Conservation (phyloP, 2,797 vertebrate genomes). For the Myotis vivesi region DNA sequence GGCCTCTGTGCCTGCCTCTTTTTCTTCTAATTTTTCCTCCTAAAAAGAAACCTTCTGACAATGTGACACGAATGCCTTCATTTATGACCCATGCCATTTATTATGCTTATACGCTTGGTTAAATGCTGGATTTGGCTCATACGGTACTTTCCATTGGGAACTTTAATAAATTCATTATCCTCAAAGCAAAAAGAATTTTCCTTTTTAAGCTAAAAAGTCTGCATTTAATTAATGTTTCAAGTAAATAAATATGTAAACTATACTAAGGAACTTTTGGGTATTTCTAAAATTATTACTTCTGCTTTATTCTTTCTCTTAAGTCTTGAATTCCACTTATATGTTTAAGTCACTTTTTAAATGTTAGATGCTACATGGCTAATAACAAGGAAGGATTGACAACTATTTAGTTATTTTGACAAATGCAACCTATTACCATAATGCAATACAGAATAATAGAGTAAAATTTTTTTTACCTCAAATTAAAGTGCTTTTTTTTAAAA, state of each 20-base stretch:
- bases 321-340: not conserved
- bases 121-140: slow-evolving; percentile 53
- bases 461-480: slow-evolving; percentile 44
- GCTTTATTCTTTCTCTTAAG: not conserved
- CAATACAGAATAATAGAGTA: not conserved
- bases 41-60: slow-evolving; percentile 31
- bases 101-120: slow-evolving; percentile 50
- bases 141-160: slow-evolving; percentile 20
- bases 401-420: not conserved
- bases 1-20: slow-evolving; percentile 1
- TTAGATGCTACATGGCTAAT: not conserved
- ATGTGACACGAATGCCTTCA: slow-evolving; percentile 46
- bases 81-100: slow-evolving; percentile 49
- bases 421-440: not conserved
- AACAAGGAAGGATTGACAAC: not conserved
- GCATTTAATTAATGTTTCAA: slow-evolving; percentile 62
- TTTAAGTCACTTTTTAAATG: slow-evolving; percentile 25
- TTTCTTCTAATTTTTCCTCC: slow-evolving; percentile 47
- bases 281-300: slow-evolving; percentile 21
- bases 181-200: slow-evolving; percentile 28
- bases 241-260: slow-evolving; percentile 50
- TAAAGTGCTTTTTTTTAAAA: not conserved
- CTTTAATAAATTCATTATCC: slow-evolving; percentile 64
- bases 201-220: slow-evolving; percentile 35
- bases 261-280: not conserved